phyloP scores from a whole-genome alignment of 2,888 invertebrate species.

The Crioceris asparagi region DNA sequence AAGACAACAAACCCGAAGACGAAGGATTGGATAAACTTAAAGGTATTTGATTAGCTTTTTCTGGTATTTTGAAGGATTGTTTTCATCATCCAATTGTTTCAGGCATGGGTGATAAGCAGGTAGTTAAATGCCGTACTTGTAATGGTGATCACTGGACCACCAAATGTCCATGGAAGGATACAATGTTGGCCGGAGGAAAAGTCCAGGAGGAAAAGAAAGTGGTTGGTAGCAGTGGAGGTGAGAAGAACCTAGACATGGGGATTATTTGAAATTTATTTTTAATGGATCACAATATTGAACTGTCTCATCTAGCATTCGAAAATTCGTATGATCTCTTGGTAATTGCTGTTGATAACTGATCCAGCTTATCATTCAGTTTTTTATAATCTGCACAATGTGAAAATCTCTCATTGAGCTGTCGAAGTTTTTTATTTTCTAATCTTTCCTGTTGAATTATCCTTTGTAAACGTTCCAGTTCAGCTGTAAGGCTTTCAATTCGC shows the following conservation, averaged over 20 bases:
- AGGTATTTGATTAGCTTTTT: conserved; percentile 34
- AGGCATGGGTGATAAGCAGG: conserved; percentile 48
- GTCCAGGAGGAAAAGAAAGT: conserved; percentile 45
- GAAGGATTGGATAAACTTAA: conserved; percentile 79
- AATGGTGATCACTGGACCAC: conserved; percentile 98
- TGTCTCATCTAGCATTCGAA: too few species aligned
- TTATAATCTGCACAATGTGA: too few species aligned
- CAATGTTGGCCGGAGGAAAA: conserved; percentile 60
- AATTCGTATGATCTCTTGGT: too few species aligned
- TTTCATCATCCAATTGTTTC: conserved; percentile 17
- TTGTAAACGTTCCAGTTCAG: too few species aligned
- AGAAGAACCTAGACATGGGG: conserved; percentile 4
- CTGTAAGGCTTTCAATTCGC: too few species aligned
- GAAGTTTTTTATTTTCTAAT: too few species aligned
- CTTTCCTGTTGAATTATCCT: too few species aligned
- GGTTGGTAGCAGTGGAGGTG: conserved; percentile 30
- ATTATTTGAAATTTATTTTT: too few species aligned
- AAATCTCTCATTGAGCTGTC: too few species aligned
- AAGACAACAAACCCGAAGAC: conserved; percentile 69
- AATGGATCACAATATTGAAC: too few species aligned
- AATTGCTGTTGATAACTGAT: too few species aligned
- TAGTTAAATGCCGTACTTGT: conserved; percentile 81
- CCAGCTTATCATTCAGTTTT: too few species aligned
- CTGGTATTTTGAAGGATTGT: conserved; percentile 1
- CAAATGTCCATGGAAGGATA: conserved; percentile 95